Evolutionary conservation across 2,888 invertebrate genomes (phyloP).

Genomic region (Penaeus monodon): DNA sequence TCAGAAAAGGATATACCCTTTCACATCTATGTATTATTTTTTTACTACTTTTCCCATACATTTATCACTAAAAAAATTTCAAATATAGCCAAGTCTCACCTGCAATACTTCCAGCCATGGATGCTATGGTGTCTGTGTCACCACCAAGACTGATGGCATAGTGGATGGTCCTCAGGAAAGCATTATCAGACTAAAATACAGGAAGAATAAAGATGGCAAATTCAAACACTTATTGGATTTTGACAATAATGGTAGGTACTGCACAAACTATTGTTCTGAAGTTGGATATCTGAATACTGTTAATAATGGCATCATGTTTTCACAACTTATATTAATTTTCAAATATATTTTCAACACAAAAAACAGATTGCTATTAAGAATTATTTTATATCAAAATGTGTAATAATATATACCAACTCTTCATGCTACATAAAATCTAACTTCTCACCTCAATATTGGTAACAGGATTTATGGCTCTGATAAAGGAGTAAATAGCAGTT

Average conservation of each 20-base stretch:
- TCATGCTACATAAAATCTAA: too few relatives aligned
- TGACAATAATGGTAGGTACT: background rate
- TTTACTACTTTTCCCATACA: background rate
- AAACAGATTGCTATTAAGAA: too few relatives aligned
- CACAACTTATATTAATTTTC: too few relatives aligned
- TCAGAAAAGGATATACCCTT: too few relatives aligned
- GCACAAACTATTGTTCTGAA: background rate
- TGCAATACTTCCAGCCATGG: slow-evolving; percentile 76
- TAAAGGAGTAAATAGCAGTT: slow-evolving; percentile 80
- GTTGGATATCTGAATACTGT: too few relatives aligned
- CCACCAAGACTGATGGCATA: slow-evolving; percentile 81
- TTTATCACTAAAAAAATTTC: too few relatives aligned
- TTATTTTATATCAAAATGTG: too few relatives aligned
- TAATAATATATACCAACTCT: too few relatives aligned
- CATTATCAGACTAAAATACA: slow-evolving; percentile 71
- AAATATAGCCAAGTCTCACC: slow-evolving; percentile 67
- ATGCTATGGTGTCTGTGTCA: slow-evolving; percentile 83
- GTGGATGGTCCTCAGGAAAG: slow-evolving; percentile 77
- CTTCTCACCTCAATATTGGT: slow-evolving; percentile 71
- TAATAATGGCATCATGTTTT: too few relatives aligned
- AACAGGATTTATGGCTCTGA: slow-evolving; percentile 74
- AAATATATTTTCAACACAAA: too few relatives aligned
- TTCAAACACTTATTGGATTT: background rate
- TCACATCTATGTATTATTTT: too few relatives aligned
- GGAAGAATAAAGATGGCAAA: background rate